Conservation (phyloP, 2,113 vertebrate species). For the Phocoena phocoena region DNA sequence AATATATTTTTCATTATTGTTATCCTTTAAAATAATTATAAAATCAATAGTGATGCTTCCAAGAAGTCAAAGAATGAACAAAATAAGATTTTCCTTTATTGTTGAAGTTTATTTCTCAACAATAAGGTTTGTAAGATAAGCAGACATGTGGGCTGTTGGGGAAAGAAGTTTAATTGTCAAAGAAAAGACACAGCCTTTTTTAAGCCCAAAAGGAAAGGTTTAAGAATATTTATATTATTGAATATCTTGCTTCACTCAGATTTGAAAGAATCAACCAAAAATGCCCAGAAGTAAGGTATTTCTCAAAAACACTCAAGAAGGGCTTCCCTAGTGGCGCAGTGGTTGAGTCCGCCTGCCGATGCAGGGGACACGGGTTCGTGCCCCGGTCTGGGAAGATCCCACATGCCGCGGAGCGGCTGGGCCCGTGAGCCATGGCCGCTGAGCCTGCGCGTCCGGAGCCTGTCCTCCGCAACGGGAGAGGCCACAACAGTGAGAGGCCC, state of each 20-base stretch:
- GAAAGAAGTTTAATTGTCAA: neutral
- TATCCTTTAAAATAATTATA: neutral
- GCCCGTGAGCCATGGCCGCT: too few species aligned
- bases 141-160: neutral
- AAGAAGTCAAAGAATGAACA: neutral
- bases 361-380: too few species aligned
- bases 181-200: neutral
- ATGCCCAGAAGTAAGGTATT: neutral
- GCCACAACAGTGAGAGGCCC: too few species aligned
- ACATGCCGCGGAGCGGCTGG: too few species aligned
- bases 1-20: neutral
- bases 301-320: too few species aligned
- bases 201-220: neutral
- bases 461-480: too few species aligned
- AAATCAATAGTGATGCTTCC: neutral
- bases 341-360: too few species aligned
- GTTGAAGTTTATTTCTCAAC: neutral
- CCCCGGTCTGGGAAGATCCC: too few species aligned
- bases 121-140: neutral
- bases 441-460: too few species aligned
- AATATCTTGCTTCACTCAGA: neutral
- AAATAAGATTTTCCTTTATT: neutral
- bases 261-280: neutral
- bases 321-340: too few species aligned
- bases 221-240: conserved; percentile 22